Conservation (phyloP, 2,113 vertebrate genomes). For the Haemorhous mexicanus region DNA sequence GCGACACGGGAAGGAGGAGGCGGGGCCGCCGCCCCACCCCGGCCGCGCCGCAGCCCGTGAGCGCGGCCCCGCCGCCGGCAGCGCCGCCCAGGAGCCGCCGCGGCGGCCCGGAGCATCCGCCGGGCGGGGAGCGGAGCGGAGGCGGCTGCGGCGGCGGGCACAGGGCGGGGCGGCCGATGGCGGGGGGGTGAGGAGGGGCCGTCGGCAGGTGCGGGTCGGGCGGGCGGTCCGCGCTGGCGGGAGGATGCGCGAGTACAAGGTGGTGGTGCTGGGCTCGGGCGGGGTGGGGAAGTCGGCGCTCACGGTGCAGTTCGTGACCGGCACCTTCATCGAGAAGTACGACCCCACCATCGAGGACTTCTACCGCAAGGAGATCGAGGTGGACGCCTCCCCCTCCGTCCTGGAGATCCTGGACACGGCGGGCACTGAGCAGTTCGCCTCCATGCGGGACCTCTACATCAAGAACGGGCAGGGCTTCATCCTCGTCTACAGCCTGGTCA, state of each 20-base stretch:
- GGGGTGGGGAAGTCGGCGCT: constrained; percentile 96
- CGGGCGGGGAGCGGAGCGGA: not conserved
- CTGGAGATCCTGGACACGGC: constrained; percentile 97
- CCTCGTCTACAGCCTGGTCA: constrained; percentile 95
- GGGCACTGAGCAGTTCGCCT: constrained; percentile 97
- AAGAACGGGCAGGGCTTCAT: constrained; percentile 98
- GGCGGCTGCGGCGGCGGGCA: not conserved
- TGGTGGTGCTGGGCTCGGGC: constrained; percentile 93
- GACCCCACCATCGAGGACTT: constrained; percentile 99
- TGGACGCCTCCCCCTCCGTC: constrained; percentile 96
- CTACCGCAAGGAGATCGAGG: constrained; percentile 97
- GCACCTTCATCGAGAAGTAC: constrained; percentile 98
- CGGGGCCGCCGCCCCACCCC: not conserved
- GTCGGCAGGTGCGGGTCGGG: not conserved
- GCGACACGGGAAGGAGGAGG: not conserved
- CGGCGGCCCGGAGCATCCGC: too few relatives aligned
- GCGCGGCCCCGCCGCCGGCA: too few relatives aligned
- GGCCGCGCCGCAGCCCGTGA: not conserved
- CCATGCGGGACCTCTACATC: constrained; percentile 97
- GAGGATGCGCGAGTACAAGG: constrained; percentile 94
- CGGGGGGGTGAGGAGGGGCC: not conserved
- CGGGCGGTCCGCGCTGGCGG: not conserved
- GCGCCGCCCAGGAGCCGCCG: too few relatives aligned
- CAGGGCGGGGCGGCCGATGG: not conserved
- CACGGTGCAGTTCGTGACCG: constrained; percentile 97